Percentiles rank a stretch among this genome's conserved stretches.
Conservation (phyloP, 2,888 invertebrate species). For the Diploptera punctata region DNA sequence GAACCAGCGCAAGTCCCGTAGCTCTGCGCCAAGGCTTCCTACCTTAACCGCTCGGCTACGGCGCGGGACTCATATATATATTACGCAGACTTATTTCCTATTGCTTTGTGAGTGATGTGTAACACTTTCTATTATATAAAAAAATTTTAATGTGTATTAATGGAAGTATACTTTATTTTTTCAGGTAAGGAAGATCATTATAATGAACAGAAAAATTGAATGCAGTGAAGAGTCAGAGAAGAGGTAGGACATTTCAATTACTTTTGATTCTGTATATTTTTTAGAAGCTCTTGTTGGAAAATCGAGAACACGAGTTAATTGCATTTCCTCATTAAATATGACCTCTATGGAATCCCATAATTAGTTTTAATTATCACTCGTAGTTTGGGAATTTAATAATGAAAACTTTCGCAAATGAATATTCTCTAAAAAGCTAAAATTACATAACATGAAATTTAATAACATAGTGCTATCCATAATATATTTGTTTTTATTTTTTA, state of each 20-base stretch:
- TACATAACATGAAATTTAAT: conserved; percentile 13
- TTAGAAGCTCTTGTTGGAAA: neutral
- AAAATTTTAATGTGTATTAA: too few relatives aligned
- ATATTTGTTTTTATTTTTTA: too few relatives aligned
- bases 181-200: too few relatives aligned
- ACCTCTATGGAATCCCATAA: neutral
- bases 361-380: conserved; percentile 9
- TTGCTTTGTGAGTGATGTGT: too few relatives aligned
- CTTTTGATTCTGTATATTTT: neutral
- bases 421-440: neutral
- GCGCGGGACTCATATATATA: too few relatives aligned
- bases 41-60: too few relatives aligned
- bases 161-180: too few relatives aligned
- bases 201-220: neutral
- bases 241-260: neutral
- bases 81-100: too few relatives aligned
- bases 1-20: too few relatives aligned
- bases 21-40: too few relatives aligned
- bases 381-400: conserved; percentile 11
- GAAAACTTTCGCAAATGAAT: conserved; percentile 14
- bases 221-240: neutral
- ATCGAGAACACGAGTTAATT: neutral
- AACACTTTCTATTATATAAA: too few relatives aligned
- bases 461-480: too few relatives aligned
- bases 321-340: neutral